Evolutionary conservation across 2,113 vertebrate species (phyloP).

Genomic region (Phyllostomus hastatus): DNA sequence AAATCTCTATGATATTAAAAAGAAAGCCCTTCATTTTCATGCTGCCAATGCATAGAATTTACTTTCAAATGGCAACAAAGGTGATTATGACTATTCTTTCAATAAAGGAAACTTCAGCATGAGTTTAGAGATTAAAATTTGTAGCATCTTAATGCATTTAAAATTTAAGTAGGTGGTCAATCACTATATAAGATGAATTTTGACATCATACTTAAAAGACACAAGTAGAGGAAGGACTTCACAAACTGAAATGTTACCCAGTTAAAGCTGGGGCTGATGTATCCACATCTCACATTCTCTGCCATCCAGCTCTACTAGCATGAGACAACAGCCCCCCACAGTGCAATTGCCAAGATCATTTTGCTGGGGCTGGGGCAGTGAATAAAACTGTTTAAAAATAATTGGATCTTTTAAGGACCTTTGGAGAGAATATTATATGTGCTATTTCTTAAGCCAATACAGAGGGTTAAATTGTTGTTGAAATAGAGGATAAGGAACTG

Average conservation of each 20-base stretch:
- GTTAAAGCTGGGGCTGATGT: neutral
- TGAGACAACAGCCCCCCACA: neutral
- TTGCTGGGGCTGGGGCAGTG: neutral
- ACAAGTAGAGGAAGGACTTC: neutral
- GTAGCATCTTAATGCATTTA: slow-evolving; percentile 35
- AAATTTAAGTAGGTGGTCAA: slow-evolving; percentile 55
- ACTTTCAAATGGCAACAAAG: slow-evolving; percentile 36
- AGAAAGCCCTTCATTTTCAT: slow-evolving; percentile 32
- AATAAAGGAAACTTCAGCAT: slow-evolving; percentile 14
- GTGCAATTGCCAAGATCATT: neutral
- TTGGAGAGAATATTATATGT: neutral
- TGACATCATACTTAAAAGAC: slow-evolving; percentile 23
- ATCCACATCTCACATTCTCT: neutral
- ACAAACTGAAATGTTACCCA: neutral
- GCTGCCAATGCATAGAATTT: neutral
- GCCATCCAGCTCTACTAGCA: neutral
- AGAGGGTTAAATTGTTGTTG: neutral
- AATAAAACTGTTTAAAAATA: neutral
- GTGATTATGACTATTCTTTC: slow-evolving; percentile 39
- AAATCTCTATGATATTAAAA: slow-evolving; percentile 20
- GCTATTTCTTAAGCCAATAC: neutral
- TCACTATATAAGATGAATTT: slow-evolving; percentile 23
- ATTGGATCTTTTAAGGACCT: neutral
- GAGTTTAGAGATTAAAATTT: slow-evolving; percentile 48
- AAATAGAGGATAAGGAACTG: neutral